Base-by-base conservation (phyloP, 2,888 invertebrate genomes). In the Litoditis marina region DNA sequence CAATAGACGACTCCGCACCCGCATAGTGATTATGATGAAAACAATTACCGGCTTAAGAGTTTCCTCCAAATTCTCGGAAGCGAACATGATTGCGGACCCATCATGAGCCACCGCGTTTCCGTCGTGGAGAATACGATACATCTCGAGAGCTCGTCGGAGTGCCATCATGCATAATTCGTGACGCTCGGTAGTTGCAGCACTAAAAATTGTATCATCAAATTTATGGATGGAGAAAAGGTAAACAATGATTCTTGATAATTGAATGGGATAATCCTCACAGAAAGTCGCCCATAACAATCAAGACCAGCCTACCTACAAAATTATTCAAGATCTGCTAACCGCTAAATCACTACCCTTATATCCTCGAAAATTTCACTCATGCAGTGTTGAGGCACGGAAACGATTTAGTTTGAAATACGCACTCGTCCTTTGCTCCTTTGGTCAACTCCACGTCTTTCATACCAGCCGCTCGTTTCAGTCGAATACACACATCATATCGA, bases 401-500 rank as follows among this genome's bases (percentile, higher is more conserved):
- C n/a, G n/a, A n/a, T n/a, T n/a, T n/a, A n/a, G n/a, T n/a, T n/a
- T n/a, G 7, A 16, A 30, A 3, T 7, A 60, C 60, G 19, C 31
- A 60, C 60, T 56, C 56, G 36, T 61, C 56, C 16, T 49, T 51
- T 4, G 28, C 19, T 44, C 49, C 50, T 25, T 54, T 54, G 36
- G 53, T 39, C 22, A 60, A 36, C 25, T 60, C 46, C 6, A 60
- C 22, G 28, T 50, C 42, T 22, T 39, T 50, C 8, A 28, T 34
- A 3, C 59, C 59, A 25, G 50, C 52, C 16, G 59, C 32, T 36
- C 39, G 31, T 31, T 51, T 39, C 27, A 59, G 31, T 8, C 28
- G 50, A 13, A 59, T 44, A 3, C 28, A 36, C 11, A 62, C 54
- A 46, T 65, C 65, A 34, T 65, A 65, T 8, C 61, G 56, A 34